phyloP scores from a whole-genome alignment of 2,113 vertebrate genomes.

The Cynopterus brachyotis region DNA sequence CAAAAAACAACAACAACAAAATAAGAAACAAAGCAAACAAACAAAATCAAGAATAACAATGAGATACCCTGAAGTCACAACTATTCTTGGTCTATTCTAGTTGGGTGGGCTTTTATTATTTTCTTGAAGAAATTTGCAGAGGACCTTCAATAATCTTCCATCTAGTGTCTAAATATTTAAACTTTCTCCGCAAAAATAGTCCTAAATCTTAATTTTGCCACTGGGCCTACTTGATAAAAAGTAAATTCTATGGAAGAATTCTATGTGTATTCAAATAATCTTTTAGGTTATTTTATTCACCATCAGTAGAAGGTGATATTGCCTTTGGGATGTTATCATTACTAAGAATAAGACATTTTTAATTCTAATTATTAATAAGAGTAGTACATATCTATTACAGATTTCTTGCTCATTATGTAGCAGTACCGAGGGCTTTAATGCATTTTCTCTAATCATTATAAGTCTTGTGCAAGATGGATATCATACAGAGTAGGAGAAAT shows the following conservation, averaged over 20 bases:
- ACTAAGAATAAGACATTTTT: background rate
- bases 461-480: background rate
- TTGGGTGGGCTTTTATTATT: background rate
- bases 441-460: background rate
- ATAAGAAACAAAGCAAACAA: too few relatives aligned
- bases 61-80: background rate
- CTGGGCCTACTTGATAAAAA: background rate
- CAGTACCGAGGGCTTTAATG: background rate
- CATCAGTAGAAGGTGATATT: background rate
- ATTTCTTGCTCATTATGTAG: background rate
- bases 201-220: background rate
- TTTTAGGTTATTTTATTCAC: background rate
- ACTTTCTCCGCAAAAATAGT: background rate
- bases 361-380: background rate
- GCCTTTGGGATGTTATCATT: background rate
- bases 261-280: background rate
- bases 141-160: background rate
- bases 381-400: background rate
- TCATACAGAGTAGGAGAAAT: background rate
- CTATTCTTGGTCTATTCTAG: background rate
- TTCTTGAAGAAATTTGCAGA: background rate
- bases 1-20: too few relatives aligned
- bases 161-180: background rate
- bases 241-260: background rate
- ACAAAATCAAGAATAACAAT: background rate